Base-by-base conservation (phyloP, 2,797 vertebrate species). In the Epinephelus awoara region DNA sequence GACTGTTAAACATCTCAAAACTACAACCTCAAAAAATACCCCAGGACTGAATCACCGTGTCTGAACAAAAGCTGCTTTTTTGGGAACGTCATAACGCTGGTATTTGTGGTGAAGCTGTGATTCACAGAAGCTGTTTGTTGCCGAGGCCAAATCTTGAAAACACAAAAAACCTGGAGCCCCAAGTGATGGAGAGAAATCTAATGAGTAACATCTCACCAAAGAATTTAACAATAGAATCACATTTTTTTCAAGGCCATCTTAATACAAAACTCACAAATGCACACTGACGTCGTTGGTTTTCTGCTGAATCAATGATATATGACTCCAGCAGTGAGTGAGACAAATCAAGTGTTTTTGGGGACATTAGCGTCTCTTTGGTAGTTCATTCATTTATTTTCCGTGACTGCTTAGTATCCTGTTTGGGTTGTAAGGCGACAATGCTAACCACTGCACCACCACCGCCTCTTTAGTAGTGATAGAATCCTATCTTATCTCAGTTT, bases 1-100 rank as follows among this genome's bases (percentile, higher is more conserved):
- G 46, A 71, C 44, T 21, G 29, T 29, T 44, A 4, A 69, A 65
- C 50, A 49, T 62, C 49, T 66, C 13, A 74, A 63, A 74, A 54
- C 49, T n/a, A 55, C 27, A 67, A 46, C 5, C 50, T 56, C 3
- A 44, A 65, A 64, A 54, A 38, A 73, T 23, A 38, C n/a, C 68
- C 57, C 49, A 73, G 47, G 66, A 15, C 54, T 84, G 82, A 83
- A 69, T 84, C 79, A 77, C 38, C 10, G 8, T 4, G 4, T 66
- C 54, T 25, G 49, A 66, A 69, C 69, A 71, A 51, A 71, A 64
- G 58, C 62, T 25, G 47, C 72, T 63, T 63, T 64, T 65, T 19
- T 29, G 11, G 67, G 55, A 70, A 27, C 57, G 67, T 49, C 34
- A 49, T 13, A 2, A 27, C 63, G 29, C 21, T 34, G 29, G 40